phyloP scores from a whole-genome alignment of 2,113 vertebrate genomes.

The Anolis carolinensis region DNA sequence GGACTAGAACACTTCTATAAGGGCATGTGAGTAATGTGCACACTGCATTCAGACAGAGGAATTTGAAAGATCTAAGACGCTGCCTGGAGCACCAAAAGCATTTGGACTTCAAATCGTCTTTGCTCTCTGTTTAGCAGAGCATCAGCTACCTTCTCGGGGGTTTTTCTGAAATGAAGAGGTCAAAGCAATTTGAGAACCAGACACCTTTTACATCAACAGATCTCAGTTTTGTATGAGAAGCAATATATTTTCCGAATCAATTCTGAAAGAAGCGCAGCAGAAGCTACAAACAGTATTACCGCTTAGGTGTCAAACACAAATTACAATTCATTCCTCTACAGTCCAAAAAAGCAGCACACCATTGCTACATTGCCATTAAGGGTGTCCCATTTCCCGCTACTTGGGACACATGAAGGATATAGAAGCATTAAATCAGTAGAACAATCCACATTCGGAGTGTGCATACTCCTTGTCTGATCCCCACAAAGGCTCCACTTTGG shows the following conservation, averaged over 20 bases:
- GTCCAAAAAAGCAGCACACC: background rate
- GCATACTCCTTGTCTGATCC: rapidly evolving
- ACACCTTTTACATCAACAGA: too few relatives aligned
- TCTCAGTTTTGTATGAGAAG: background rate
- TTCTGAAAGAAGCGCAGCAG: background rate
- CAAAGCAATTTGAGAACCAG: background rate
- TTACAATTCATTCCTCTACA: background rate
- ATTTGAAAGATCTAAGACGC: background rate
- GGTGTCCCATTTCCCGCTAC: background rate
- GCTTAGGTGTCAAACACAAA: background rate
- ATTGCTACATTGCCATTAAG: background rate
- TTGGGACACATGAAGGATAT: background rate
- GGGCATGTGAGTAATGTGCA: too few relatives aligned
- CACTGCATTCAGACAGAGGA: background rate
- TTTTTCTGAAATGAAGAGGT: background rate
- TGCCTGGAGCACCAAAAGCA: background rate
- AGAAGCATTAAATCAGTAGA: slow-evolving; percentile 20
- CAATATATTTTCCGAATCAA: background rate
- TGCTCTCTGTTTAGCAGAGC: background rate
- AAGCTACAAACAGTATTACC: background rate
- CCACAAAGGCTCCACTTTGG: background rate
- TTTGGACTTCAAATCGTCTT: background rate
- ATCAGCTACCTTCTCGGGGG: rapidly evolving
- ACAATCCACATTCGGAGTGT: background rate
- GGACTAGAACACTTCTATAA: background rate